Conservation (phyloP, 2,888 invertebrate genomes). For the Blera fallax region DNA sequence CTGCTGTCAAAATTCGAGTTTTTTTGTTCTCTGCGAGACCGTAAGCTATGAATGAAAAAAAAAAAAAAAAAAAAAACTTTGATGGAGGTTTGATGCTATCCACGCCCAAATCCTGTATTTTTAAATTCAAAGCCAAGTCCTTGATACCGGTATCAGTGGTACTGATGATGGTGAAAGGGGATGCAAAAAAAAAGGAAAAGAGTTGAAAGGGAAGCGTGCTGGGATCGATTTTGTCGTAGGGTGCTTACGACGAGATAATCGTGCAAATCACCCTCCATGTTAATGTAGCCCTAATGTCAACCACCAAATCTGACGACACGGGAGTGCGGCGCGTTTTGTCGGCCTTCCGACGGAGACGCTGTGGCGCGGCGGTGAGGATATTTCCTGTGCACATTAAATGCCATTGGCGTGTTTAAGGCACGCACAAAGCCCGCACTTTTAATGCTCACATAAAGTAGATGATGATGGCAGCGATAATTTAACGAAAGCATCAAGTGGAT, state of each 20-base stretch:
- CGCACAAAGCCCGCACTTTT: conserved; percentile 1
- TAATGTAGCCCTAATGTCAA: conserved; percentile 46
- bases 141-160: conserved; percentile 6
- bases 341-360: neutral
- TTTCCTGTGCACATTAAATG: neutral
- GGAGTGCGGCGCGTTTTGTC: neutral
- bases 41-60: conserved; percentile 48
- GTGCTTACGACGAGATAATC: conserved; percentile 40
- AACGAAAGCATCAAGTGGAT: neutral
- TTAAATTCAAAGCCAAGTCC: conserved; percentile 37
- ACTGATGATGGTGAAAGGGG: conserved; percentile 6
- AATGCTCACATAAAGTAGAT: conserved; percentile 14
- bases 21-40: neutral
- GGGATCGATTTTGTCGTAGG: conserved; percentile 37
- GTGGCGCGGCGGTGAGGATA: neutral
- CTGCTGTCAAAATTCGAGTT: conserved; percentile 46
- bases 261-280: conserved; percentile 48
- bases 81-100: conserved; percentile 52
- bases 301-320: conserved; percentile 15
- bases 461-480: conserved; percentile 21
- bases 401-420: conserved; percentile 9
- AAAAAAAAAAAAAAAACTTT: too few species aligned
- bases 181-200: neutral
- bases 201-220: neutral
- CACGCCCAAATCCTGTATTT: conserved; percentile 16